A percentile compares a stretch with the other conserved stretches of the same genome.
Conservation (phyloP, 2,888 invertebrate species). For the Meganola albula region DNA sequence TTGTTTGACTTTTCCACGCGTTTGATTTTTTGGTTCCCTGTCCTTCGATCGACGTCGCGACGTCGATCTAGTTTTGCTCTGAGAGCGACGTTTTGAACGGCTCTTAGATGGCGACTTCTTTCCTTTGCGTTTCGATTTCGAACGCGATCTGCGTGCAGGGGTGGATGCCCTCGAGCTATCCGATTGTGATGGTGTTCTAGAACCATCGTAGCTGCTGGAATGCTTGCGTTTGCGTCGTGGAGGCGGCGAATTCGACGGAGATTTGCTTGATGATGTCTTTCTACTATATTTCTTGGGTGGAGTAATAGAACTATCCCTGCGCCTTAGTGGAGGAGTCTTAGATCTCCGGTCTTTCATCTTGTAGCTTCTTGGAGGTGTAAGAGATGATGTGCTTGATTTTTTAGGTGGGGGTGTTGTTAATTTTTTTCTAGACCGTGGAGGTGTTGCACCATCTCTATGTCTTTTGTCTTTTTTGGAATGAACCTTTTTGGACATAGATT, state of each 20-base stretch:
- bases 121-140: slow-evolving; percentile 36
- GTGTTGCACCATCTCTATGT: slow-evolving; percentile 28
- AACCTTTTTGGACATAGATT: slow-evolving; percentile 32
- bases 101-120: slow-evolving; percentile 42
- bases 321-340: slow-evolving; percentile 37
- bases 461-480: slow-evolving; percentile 39
- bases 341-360: slow-evolving; percentile 40
- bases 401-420: slow-evolving; percentile 44
- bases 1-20: slow-evolving; percentile 36
- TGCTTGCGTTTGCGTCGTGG: slow-evolving; percentile 29
- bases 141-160: slow-evolving; percentile 37
- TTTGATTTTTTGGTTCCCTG: too few relatives aligned
- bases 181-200: slow-evolving; percentile 29
- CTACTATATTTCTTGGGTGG: slow-evolving; percentile 63
- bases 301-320: slow-evolving; percentile 53
- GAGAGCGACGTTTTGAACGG: slow-evolving; percentile 40
- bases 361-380: slow-evolving; percentile 44
- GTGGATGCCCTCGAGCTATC: slow-evolving; percentile 36
- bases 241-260: slow-evolving; percentile 41
- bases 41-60: slow-evolving; percentile 39
- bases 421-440: slow-evolving; percentile 32
- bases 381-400: slow-evolving; percentile 40
- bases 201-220: slow-evolving; percentile 28
- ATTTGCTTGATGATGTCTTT: slow-evolving; percentile 46
- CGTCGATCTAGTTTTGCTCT: slow-evolving; percentile 32